Percentiles rank a stretch among this genome's conserved stretches.
Evolutionary conservation across 2,888 invertebrate genomes (phyloP).

Genomic region (Caradrina kadenii): DNA sequence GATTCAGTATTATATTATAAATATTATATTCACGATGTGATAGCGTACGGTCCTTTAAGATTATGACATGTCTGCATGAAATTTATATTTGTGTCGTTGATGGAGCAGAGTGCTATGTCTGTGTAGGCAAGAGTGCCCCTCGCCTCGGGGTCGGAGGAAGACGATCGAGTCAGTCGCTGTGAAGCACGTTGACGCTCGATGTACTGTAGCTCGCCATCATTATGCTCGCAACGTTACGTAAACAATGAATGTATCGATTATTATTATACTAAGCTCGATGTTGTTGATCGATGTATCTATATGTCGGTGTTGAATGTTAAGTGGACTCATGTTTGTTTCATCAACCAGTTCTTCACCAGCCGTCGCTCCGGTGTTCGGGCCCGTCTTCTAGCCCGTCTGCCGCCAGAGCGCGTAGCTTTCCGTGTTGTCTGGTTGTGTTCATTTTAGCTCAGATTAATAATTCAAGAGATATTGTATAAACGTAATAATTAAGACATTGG

Average conservation of each 20-base stretch:
- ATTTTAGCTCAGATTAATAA: conserved; percentile 28
- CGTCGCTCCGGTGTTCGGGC: conserved; percentile 38
- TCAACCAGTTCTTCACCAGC: conserved; percentile 45
- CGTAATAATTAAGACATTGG: too few relatives aligned
- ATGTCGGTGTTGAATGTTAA: conserved; percentile 61
- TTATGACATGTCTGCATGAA: conserved; percentile 46
- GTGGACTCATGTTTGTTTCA: conserved; percentile 37
- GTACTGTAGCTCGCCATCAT: conserved; percentile 11
- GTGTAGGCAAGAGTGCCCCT: background rate
- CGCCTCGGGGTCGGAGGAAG: conserved; percentile 9
- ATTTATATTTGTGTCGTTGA: conserved; percentile 34
- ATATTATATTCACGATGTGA: conserved; percentile 52
- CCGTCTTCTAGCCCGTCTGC: conserved; percentile 35
- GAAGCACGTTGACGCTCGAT: conserved; percentile 55
- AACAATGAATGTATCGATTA: conserved; percentile 53
- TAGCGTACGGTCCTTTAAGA: conserved; percentile 60
- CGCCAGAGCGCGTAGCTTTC: conserved; percentile 33
- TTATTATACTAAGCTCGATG: conserved; percentile 54
- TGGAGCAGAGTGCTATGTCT: conserved; percentile 18
- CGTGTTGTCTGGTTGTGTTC: conserved; percentile 42
- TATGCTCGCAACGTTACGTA: conserved; percentile 28
- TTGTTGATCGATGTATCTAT: conserved; percentile 67
- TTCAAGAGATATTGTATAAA: conserved; percentile 5
- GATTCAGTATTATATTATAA: conserved; percentile 58
- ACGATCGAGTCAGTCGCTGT: conserved; percentile 57